phyloP scores from a whole-genome alignment of 2,888 invertebrate genomes.

The Tetragonisca angustula region DNA sequence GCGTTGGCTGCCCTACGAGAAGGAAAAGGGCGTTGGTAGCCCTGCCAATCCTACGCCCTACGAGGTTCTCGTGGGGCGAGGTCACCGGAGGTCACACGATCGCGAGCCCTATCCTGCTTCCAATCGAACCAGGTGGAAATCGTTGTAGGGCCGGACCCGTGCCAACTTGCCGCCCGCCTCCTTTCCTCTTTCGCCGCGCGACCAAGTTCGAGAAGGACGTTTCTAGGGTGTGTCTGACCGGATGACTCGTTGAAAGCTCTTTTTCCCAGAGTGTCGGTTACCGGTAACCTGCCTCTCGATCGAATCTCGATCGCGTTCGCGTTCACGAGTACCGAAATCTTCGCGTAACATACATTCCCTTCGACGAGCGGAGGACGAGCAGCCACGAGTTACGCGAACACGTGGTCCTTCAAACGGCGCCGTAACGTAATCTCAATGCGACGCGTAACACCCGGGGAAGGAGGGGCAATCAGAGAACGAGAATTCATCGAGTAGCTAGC shows the following conservation, averaged over 20 bases:
- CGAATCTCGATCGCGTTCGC: neutral
- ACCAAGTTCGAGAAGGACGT: neutral
- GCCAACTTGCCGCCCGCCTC: neutral
- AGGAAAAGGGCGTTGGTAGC: constrained; percentile 71
- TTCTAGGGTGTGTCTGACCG: constrained; percentile 35
- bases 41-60: constrained; percentile 66
- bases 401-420: constrained; percentile 26
- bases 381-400: constrained; percentile 11
- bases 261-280: neutral
- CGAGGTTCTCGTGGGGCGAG: constrained; percentile 68
- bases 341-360: neutral
- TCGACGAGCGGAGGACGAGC: neutral
- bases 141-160: constrained; percentile 16
- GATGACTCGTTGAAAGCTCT: constrained; percentile 1
- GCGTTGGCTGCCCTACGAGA: constrained; percentile 45
- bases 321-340: neutral
- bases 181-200: neutral
- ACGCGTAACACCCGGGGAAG: neutral
- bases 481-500: neutral
- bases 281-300: neutral
- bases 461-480: neutral
- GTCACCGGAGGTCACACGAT: constrained; percentile 75
- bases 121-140: constrained; percentile 56
- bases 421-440: too few relatives aligned
- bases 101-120: constrained; percentile 59